phyloP scores from a whole-genome alignment of 2,113 vertebrate genomes.

The Charadrius vociferus region DNA sequence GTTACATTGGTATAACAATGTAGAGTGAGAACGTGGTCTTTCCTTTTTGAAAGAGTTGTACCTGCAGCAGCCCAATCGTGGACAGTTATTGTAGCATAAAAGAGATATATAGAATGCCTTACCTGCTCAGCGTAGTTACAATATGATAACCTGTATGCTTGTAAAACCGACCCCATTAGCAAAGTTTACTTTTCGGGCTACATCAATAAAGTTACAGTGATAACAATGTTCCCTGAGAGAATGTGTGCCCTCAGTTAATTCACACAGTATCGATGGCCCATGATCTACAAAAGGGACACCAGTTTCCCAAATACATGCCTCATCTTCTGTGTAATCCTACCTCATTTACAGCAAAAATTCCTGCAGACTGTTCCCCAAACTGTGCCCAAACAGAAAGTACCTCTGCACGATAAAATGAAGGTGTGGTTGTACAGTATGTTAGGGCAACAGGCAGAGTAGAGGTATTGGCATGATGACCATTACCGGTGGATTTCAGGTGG shows the following conservation, averaged over 20 bases:
- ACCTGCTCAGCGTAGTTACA: background rate
- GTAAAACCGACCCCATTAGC: background rate
- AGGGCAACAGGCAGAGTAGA: background rate
- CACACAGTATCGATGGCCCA: background rate
- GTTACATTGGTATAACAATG: background rate
- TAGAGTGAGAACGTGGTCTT: background rate
- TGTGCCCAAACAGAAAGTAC: background rate
- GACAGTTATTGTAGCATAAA: background rate
- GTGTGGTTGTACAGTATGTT: background rate
- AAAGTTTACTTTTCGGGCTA: background rate
- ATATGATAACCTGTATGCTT: background rate
- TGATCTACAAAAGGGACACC: background rate
- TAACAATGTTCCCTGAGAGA: background rate
- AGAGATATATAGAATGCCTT: background rate
- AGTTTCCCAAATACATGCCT: background rate
- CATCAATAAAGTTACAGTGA: background rate
- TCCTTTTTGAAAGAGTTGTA: background rate
- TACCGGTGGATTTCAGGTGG: background rate
- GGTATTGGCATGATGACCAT: background rate
- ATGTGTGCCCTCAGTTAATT: background rate
- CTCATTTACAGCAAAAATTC: background rate
- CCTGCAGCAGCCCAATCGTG: background rate
- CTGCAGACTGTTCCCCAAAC: background rate
- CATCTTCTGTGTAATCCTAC: background rate
- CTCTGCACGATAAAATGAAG: background rate